Evolutionary conservation across 2,888 invertebrate species (phyloP).

Genomic region (Melieria picta): DNA sequence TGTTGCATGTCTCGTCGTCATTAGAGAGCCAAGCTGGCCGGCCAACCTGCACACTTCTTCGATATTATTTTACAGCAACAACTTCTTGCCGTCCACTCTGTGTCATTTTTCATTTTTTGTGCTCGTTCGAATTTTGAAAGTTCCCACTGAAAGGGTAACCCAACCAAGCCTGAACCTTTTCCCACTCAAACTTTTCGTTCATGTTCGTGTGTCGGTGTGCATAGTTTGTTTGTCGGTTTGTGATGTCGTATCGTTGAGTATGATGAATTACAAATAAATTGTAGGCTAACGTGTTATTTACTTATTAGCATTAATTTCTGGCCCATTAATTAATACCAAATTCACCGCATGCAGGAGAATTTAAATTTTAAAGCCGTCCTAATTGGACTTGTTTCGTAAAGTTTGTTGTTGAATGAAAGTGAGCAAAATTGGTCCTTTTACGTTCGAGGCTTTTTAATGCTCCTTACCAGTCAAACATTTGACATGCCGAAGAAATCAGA

Average conservation of each 20-base stretch:
- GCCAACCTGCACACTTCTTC: not conserved
- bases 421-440: not conserved
- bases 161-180: too few species aligned
- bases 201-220: not conserved
- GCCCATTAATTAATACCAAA: conserved; percentile 1
- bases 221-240: conserved; percentile 3
- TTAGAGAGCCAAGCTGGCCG: not conserved
- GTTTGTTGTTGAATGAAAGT: conserved; percentile 2
- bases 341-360: too few species aligned
- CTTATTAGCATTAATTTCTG: conserved; percentile 13
- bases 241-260: not conserved
- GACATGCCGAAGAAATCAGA: too few species aligned
- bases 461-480: too few species aligned
- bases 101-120: not conserved
- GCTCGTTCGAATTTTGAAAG: not conserved
- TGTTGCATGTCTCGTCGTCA: conserved; percentile 17
- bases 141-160: too few species aligned
- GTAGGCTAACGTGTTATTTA: conserved; percentile 23
- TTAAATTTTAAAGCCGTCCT: too few species aligned
- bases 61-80: not conserved
- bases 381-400: too few species aligned
- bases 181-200: too few species aligned
- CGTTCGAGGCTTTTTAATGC: not conserved
- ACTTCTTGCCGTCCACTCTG: conserved; percentile 10
- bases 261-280: conserved; percentile 17